Conservation (phyloP, 2,888 invertebrate genomes). For the Junonia oenone region DNA sequence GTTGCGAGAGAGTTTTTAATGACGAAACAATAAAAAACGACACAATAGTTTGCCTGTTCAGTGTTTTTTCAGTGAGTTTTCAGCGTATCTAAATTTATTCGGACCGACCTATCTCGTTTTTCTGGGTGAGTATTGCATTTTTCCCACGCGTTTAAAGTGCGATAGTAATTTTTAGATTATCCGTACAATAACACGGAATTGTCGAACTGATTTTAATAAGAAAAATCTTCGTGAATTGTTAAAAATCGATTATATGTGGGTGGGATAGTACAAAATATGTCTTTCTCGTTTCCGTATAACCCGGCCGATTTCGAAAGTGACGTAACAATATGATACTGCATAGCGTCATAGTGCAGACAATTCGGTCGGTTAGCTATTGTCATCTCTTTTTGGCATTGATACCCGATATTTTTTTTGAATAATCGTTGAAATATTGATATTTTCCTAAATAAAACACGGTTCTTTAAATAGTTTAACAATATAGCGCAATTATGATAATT, state of each 20-base stretch:
- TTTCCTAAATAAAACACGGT: constrained; percentile 4
- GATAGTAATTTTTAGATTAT: constrained; percentile 8
- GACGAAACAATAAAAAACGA: constrained; percentile 51
- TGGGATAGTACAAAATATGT: constrained; percentile 53
- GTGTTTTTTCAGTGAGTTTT: constrained; percentile 69
- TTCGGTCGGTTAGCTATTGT: constrained; percentile 48
- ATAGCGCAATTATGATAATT: too few relatives aligned
- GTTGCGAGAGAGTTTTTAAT: constrained; percentile 38
- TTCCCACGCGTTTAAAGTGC: constrained; percentile 32
- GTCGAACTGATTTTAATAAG: constrained; percentile 3
- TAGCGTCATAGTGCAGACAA: constrained; percentile 42
- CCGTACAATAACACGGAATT: constrained; percentile 4
- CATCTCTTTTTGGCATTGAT: constrained; percentile 29
- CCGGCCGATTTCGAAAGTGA: constrained; percentile 58
- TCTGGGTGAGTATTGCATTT: constrained; percentile 63
- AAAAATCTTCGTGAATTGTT: constrained; percentile 42
- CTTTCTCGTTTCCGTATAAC: constrained; percentile 57
- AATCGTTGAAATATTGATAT: constrained; percentile 15
- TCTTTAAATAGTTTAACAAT: not conserved
- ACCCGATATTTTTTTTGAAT: constrained; percentile 23
- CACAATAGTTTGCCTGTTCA: constrained; percentile 46
- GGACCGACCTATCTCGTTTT: constrained; percentile 58
- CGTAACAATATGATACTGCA: constrained; percentile 53
- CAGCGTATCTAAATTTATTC: constrained; percentile 73
- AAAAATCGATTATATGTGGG: constrained; percentile 78